Conservation (phyloP, 2,113 vertebrate species). For the Marmota flaviventris region DNA sequence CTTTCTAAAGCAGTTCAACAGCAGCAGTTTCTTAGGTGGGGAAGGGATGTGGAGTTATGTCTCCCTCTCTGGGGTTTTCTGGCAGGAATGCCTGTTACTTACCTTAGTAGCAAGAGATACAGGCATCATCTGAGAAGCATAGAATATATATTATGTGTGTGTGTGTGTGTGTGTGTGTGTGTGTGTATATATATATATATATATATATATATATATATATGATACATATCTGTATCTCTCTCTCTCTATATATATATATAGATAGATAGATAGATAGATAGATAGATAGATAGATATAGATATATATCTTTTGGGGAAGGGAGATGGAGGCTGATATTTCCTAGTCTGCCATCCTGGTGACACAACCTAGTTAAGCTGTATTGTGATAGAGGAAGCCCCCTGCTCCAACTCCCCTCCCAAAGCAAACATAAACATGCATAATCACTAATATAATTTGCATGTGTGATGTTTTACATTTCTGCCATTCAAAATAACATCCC, state of each 20-base stretch:
- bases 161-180: too few relatives aligned
- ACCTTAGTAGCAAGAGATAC: not conserved
- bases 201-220: too few relatives aligned
- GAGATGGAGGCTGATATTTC: not conserved
- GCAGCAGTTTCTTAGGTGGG: not conserved
- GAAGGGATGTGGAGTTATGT: not conserved
- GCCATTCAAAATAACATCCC: not conserved
- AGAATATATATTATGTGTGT: too few relatives aligned
- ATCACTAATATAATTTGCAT: not conserved
- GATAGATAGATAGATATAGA: too few relatives aligned
- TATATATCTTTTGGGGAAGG: too few relatives aligned
- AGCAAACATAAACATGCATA: not conserved
- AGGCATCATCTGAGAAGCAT: not conserved
- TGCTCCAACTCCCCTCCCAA: not conserved
- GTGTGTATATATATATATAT: too few relatives aligned
- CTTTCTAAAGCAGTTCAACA: not conserved
- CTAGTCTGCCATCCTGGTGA: not conserved
- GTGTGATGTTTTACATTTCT: not conserved
- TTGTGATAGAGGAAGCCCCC: not conserved
- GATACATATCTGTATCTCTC: too few relatives aligned
- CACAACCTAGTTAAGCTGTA: not conserved
- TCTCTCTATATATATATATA: too few relatives aligned
- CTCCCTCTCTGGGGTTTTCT: not conserved
- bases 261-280: too few relatives aligned
- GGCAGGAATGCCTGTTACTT: not conserved